A percentile compares a stretch with the other conserved stretches of the same genome.
phyloP scores from a whole-genome alignment of 2,888 invertebrate species.

The Oscheius sp. region DNA sequence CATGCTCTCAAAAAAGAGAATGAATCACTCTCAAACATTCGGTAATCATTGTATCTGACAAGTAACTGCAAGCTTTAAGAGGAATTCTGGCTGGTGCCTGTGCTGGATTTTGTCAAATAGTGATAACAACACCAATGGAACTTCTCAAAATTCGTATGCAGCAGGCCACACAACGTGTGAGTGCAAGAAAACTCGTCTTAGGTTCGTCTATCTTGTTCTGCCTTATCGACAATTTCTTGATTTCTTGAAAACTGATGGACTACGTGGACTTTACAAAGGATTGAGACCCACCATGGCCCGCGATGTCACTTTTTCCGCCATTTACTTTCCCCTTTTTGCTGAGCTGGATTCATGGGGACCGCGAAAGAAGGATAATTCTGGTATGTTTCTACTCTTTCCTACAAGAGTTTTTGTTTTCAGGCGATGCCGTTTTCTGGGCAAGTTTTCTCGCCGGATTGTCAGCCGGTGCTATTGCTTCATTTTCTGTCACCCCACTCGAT shows the following conservation, averaged over 20 bases:
- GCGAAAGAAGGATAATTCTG: constrained; percentile 78
- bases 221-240: background rate
- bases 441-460: constrained; percentile 76
- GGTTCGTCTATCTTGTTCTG: no score
- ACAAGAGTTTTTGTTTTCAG: constrained; percentile 40
- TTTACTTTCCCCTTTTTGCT: constrained; percentile 97
- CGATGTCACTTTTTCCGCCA: constrained; percentile 72
- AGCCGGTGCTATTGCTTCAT: constrained; percentile 89
- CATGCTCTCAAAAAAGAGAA: constrained; percentile 80
- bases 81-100: constrained; percentile 88
- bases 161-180: constrained; percentile 58
- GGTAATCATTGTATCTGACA: constrained; percentile 14
- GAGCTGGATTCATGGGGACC: constrained; percentile 82
- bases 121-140: constrained; percentile 98
- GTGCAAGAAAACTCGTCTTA: constrained; percentile 29
- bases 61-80: constrained; percentile 16
- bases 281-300: constrained; percentile 87
- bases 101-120: constrained; percentile 94
- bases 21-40: constrained; percentile 41
- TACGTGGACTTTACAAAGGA: constrained; percentile 91
- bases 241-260: constrained; percentile 86
- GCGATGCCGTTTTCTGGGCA: constrained; percentile 86
- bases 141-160: constrained; percentile 98
- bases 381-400: constrained; percentile 78
- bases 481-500: constrained; percentile 93